phyloP scores from a whole-genome alignment of 2,113 vertebrate species.

The Phyllostomus hastatus region DNA sequence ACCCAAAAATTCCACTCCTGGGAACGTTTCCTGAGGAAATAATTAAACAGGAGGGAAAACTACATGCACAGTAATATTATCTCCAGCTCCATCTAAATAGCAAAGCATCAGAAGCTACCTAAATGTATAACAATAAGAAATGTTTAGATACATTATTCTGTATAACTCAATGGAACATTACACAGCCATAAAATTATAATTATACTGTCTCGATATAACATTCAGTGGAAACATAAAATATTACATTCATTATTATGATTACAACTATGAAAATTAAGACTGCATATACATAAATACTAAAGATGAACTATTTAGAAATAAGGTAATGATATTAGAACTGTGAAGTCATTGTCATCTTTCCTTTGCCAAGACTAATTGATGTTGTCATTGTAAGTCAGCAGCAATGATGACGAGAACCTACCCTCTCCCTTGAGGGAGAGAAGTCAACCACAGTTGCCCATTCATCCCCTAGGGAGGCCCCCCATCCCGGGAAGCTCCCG shows the following conservation, averaged over 20 bases:
- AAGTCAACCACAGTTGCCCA: neutral
- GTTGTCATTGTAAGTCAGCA: neutral
- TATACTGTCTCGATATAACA: neutral
- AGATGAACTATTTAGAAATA: neutral
- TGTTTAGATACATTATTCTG: conserved; percentile 7
- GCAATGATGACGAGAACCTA: neutral
- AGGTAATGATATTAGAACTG: neutral
- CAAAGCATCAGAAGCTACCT: conserved; percentile 7
- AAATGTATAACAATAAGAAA: conserved; percentile 4
- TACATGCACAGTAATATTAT: neutral
- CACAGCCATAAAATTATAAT: conserved; percentile 41
- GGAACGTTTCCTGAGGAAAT: conserved; percentile 53
- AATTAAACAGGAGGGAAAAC: conserved; percentile 51
- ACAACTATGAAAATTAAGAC: neutral
- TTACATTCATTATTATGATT: neutral
- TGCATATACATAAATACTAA: neutral
- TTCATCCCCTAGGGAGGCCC: neutral
- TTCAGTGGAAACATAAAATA: conserved; percentile 27
- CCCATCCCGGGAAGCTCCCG: neutral
- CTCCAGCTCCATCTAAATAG: neutral
- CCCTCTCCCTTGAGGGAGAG: neutral
- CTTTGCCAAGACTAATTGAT: neutral
- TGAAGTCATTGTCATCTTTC: neutral
- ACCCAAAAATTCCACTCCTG: conserved; percentile 44
- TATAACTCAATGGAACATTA: conserved; percentile 38